phyloP scores from a whole-genome alignment of 37 sponge, comb jelly and placozoan species.

The Cladorhizidae sp. region DNA sequence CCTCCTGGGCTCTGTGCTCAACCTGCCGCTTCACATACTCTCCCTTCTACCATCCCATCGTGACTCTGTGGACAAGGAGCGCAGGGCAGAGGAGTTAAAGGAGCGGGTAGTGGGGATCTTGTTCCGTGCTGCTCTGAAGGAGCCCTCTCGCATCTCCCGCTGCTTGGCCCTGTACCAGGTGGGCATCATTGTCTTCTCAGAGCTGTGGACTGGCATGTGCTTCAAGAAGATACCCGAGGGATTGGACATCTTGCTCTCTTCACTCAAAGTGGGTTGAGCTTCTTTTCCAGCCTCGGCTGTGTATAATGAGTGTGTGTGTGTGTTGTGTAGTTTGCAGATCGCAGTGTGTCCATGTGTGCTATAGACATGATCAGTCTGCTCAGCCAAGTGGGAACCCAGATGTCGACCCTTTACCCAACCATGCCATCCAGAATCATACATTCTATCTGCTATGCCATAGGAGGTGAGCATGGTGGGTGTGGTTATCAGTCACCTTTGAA shows the following conservation, averaged over 20 bases:
- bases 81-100: conserved; percentile 29
- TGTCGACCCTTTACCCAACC: conserved; percentile 34
- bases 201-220: conserved; percentile 12
- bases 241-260: conserved; percentile 63
- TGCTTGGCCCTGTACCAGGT: conserved; percentile 65
- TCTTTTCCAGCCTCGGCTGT: not conserved
- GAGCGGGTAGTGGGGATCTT: conserved; percentile 40
- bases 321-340: conserved; percentile 66
- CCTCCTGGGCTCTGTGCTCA: conserved; percentile 55
- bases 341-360: conserved; percentile 61
- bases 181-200: conserved; percentile 55
- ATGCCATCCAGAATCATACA: conserved; percentile 28
- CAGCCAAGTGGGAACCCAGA: conserved; percentile 27
- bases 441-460: conserved; percentile 40
- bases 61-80: not conserved
- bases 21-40: conserved; percentile 29
- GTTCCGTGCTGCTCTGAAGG: conserved; percentile 42
- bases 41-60: not conserved
- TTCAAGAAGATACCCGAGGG: conserved; percentile 33
- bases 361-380: conserved; percentile 84
- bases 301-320: not conserved
- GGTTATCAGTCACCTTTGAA: not conserved
- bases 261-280: conserved; percentile 46
- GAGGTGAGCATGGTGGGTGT: conserved; percentile 28
- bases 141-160: conserved; percentile 34